Percentiles rank a stretch among this genome's conserved stretches.
phyloP scores from a whole-genome alignment of 2,113 vertebrate genomes.

The Xiphophorus hellerii region DNA sequence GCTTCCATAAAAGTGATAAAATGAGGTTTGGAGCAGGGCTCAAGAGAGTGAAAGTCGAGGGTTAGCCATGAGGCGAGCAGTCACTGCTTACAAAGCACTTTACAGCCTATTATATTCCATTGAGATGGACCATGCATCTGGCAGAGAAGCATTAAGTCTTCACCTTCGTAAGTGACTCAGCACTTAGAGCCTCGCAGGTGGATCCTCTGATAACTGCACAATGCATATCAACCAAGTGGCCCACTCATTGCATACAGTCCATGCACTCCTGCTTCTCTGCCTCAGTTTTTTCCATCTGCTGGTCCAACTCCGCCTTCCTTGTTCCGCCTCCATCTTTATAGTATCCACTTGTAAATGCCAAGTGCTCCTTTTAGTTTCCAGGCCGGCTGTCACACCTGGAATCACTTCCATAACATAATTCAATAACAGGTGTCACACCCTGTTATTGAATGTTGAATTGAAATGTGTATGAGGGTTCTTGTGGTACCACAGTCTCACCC shows the following conservation, averaged over 20 bases:
- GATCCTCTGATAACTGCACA: conserved; percentile 62
- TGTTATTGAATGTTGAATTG: conserved; percentile 23
- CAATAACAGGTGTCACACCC: background rate
- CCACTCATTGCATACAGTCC: conserved; percentile 46
- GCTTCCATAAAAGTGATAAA: conserved; percentile 68
- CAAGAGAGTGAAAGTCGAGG: conserved; percentile 43
- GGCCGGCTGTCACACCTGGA: no score
- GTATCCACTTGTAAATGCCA: conserved; percentile 14
- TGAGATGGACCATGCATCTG: conserved; percentile 72
- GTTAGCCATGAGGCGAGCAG: conserved; percentile 67
- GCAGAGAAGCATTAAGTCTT: conserved; percentile 76
- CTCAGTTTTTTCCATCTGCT: conserved; percentile 3
- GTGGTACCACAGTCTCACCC: background rate
- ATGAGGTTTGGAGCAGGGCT: conserved; percentile 65
- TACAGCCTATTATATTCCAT: conserved; percentile 76
- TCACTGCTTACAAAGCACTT: conserved; percentile 73
- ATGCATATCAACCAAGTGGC: conserved; percentile 72
- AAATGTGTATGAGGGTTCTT: background rate
- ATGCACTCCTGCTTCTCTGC: conserved; percentile 38
- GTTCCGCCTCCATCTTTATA: conserved; percentile 39
- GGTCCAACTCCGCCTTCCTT: conserved; percentile 12
- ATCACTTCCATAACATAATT: no score
- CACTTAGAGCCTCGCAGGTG: conserved; percentile 68
- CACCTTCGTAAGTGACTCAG: conserved; percentile 73
- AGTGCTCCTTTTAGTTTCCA: no score